Base-by-base conservation (phyloP, 2,888 invertebrate species). In the Drosophila stalkeri region DNA sequence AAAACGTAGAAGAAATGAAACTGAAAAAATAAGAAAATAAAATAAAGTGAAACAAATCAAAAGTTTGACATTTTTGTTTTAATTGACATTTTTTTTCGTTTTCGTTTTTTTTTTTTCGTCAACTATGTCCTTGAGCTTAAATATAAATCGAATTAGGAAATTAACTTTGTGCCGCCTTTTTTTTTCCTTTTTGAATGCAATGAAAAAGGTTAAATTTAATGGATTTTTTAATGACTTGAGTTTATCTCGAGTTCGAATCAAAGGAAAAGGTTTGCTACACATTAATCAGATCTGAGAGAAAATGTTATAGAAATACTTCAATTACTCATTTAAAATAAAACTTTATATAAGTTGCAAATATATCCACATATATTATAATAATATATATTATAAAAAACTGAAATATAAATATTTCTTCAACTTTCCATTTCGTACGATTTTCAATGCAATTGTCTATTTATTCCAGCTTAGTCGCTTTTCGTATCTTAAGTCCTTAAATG, bases 11-110 rank as follows among this genome's bases (percentile, higher is more conserved):
- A 49, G 31, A 73, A 47, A 39, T n/a, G 16, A 37, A n/a, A 39
- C 1, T 2, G 16, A 35, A 18, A 33, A 33, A 33, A 49, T 3
- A 27, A 27, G 5, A 27, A 27, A 27, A 27, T 27, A 27, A 27
- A n/a, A 51, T 33, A 18, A 20, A 1, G 8, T 14, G 16, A 37
- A 54, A 6, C 64, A 73, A 82, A 79, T 81, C 72, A 79, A 79
- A 81, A 81, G 71, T 81, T 81, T 79, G 73, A 80, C 80, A 72
- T 55, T 82, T 74, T 71, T 35, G 47, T 67, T 65, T 79, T 79
- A 78, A 78, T 77, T 78, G 65, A 80, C 76, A 37, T 35, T 61
- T 59, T 76, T 57, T 33, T 35, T 61, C 52, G n/a, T n/a, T 76
- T 57, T 27, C 43, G 52, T 57, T 27, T 6, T 8, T 20, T 23